Conservation (phyloP, 2,797 vertebrate species). For the Melanotaenia trifasciata region DNA sequence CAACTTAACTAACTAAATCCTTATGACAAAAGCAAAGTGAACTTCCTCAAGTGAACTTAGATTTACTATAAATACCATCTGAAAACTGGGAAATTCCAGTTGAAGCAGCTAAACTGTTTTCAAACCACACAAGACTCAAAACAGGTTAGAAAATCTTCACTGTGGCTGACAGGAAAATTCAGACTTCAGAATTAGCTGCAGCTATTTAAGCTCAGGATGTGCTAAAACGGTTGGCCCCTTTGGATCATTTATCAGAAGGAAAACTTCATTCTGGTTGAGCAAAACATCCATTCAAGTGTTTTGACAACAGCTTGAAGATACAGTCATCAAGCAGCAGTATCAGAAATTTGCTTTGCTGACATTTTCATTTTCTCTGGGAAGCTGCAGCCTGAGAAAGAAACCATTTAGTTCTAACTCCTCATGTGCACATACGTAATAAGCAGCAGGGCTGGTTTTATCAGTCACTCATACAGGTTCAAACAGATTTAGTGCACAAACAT, state of each 20-base stretch:
- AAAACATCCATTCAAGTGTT: too few relatives aligned
- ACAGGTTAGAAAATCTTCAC: neutral
- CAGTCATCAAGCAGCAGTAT: neutral
- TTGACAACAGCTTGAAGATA: too few relatives aligned
- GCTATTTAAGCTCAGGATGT: neutral
- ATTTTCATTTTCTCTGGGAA: neutral
- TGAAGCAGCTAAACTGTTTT: neutral
- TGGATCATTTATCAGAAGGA: neutral
- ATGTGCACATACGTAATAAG: neutral
- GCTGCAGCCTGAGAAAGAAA: neutral
- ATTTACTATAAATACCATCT: neutral
- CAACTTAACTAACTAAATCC: neutral
- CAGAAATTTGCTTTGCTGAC: neutral
- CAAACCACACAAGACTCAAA: neutral
- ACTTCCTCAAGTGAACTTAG: neutral
- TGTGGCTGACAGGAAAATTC: neutral
- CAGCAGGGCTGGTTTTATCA: constrained; percentile 3
- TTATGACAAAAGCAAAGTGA: neutral
- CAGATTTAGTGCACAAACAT: constrained; percentile 1
- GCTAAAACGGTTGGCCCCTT: neutral
- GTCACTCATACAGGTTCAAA: constrained; percentile 30
- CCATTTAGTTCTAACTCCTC: neutral
- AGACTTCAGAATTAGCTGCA: neutral
- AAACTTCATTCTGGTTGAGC: too few relatives aligned
- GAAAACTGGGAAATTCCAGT: neutral